Percentiles rank a stretch among this genome's conserved stretches.
phyloP scores from a whole-genome alignment of 2,888 invertebrate genomes.

The Brachyptera risi region DNA sequence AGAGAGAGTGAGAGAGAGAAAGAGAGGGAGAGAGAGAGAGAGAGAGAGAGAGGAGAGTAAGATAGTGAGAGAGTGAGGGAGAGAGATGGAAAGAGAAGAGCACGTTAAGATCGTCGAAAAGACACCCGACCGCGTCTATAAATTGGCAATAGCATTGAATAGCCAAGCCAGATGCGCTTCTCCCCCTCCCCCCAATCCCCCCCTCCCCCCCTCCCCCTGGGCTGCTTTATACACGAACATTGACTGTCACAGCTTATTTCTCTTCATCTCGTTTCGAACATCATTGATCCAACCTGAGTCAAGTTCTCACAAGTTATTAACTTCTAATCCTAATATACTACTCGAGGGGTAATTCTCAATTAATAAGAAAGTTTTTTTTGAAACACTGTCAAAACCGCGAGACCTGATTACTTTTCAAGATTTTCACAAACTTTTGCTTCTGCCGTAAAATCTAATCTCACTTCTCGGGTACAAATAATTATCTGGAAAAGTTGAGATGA shows the following conservation, averaged over 20 bases:
- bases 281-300: not conserved
- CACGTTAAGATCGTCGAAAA: not conserved
- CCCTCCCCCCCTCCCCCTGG: not conserved
- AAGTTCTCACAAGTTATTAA: conserved; percentile 9
- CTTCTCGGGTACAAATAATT: not conserved
- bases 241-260: conserved; percentile 11
- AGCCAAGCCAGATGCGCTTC: no score
- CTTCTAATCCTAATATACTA: conserved; percentile 15
- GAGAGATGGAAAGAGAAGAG: no score
- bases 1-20: no score
- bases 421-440: not conserved
- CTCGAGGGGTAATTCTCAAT: conserved; percentile 15
- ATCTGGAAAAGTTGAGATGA: no score
- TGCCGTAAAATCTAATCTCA: not conserved
- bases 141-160: not conserved
- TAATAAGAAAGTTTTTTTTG: conserved; percentile 16
- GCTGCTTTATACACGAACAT: not conserved
- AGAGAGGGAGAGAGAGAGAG: not conserved
- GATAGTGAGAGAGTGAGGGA: no score
- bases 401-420: conserved; percentile 4
- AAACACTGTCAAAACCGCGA: conserved; percentile 12
- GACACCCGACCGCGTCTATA: conserved; percentile 1
- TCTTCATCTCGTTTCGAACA: not conserved
- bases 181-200: not conserved
- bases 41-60: no score